Conservation (phyloP, 1,140 invertebrate species). For the Meloidogyne chitwoodi region DNA sequence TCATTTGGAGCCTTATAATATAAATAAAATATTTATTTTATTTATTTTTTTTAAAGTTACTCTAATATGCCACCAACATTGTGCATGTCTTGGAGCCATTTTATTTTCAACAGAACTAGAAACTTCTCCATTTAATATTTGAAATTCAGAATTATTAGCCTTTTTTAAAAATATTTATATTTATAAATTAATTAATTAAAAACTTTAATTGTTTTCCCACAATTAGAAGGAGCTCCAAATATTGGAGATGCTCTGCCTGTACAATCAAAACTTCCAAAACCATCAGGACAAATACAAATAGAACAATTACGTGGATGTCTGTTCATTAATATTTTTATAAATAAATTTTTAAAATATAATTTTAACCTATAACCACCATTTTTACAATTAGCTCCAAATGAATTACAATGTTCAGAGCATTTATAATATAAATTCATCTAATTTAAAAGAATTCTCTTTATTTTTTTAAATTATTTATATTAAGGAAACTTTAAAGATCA, state of each 20-base stretch:
- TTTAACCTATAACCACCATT: constrained; percentile 34
- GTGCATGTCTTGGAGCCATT: constrained; percentile 32
- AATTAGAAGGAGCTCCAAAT: constrained; percentile 30
- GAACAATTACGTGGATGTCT: constrained; percentile 30
- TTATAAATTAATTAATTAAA: neutral
- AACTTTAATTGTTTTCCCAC: constrained; percentile 26
- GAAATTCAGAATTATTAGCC: constrained; percentile 26
- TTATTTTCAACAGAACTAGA: constrained; percentile 17
- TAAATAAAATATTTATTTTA: neutral
- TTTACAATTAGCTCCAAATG: constrained; percentile 4
- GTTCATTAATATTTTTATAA: neutral
- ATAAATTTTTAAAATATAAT: neutral
- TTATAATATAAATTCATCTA: constrained; percentile 39
- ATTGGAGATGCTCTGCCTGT: constrained; percentile 5
- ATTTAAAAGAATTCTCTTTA: neutral
- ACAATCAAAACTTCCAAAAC: constrained; percentile 37
- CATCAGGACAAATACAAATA: constrained; percentile 33
- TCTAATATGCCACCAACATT: constrained; percentile 43
- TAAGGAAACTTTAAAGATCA: too few relatives aligned
- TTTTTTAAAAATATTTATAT: neutral
- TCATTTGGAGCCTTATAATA: constrained; percentile 26
- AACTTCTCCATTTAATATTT: constrained; percentile 34
- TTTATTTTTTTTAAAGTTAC: constrained; percentile 14
- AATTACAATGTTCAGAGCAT: constrained; percentile 12
- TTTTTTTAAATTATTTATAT: too few relatives aligned